Evolutionary conservation across 2,113 vertebrate genomes (phyloP), one percentile per base, ranked within the genome.

Genomic region (Bufo bufo): DNA sequence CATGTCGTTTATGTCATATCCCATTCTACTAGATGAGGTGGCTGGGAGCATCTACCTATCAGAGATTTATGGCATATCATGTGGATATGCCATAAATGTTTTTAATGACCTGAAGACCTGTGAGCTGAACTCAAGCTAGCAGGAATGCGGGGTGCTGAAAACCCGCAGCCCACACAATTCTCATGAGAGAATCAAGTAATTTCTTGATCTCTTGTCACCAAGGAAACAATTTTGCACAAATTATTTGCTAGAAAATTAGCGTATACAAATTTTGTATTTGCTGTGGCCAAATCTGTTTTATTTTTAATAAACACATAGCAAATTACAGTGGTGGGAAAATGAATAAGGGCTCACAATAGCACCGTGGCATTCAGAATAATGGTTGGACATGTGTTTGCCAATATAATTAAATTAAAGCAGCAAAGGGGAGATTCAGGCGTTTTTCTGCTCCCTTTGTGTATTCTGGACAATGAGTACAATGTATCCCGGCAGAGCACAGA

Each of bases 381-480:
- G 17, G 61, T 52, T 4, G 16, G 19, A 33, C 17, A 10, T 54
- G 47, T 43, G 59, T 52, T 84, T 81, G 82, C 63, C 82, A 84
- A 84, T 52, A 71, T 84, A 54, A 84, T 84, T 69, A 52, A 52
- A 52, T 84, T 54, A 49, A 84, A 49, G 58, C 8, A 49, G 50
- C 47, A 23, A 69, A 71, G 20, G 7, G 49, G n/a, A 4, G 20
- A 50, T 20, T 52, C 45, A 14, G 65, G 59, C 50, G 5, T 50
- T 50, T 23, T 84, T 69, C 23, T 9, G 13, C 20, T 54, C 66
- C 82, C 82, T 69, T 71, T 69, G 82, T 84, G 65, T 16, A 71
- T 84, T 84, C 63, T 71, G 82, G 23, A 71, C 63, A 84, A 71
- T 65, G 59, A 84, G 49, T 16, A 84, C 49, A 54, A 71, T 84